These are phyloP conservation scores for Chromobotia macracanthus DNA, from an alignment of 2,797 vertebrate genomes.

Conservation along the genomic window DNA sequence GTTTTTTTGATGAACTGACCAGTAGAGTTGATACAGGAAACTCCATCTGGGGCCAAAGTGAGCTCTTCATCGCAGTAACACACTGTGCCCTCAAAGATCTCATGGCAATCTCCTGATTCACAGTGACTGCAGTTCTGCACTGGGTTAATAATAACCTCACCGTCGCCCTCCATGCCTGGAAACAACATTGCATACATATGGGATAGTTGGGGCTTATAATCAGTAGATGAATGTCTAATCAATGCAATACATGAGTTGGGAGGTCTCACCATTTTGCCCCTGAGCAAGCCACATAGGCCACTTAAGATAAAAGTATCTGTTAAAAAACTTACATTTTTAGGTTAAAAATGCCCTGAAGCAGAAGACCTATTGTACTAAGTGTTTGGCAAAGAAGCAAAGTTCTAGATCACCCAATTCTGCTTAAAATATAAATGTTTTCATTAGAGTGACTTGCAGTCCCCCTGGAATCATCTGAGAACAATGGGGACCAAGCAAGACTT, in stretches of 20 bases:
- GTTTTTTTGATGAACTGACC: constrained; percentile 60
- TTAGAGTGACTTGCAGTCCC: no score
- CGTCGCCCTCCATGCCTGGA: constrained; percentile 89
- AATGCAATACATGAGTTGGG: background rate
- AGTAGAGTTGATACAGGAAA: constrained; percentile 85
- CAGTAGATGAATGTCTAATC: background rate
- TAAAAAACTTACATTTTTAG: background rate
- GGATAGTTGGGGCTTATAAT: constrained; percentile 1
- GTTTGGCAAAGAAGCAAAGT: background rate
- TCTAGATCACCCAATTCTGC: background rate
- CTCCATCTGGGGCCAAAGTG: constrained; percentile 80
- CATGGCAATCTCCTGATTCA: constrained; percentile 86
- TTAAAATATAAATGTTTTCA: background rate
- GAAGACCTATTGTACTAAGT: background rate
- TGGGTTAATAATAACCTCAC: constrained; percentile 91
- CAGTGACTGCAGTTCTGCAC: constrained; percentile 97
- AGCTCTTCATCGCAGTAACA: constrained; percentile 90
- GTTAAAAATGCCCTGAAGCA: background rate
- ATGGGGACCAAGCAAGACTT: background rate
- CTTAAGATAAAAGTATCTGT: background rate
- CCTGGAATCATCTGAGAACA: background rate
- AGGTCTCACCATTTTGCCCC: background rate
- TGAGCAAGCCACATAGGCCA: background rate
- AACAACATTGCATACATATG: constrained; percentile 17
- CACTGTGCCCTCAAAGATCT: constrained; percentile 78